Conservation (phyloP, 1,140 invertebrate species). For the Yoshiicerus persimilis region DNA sequence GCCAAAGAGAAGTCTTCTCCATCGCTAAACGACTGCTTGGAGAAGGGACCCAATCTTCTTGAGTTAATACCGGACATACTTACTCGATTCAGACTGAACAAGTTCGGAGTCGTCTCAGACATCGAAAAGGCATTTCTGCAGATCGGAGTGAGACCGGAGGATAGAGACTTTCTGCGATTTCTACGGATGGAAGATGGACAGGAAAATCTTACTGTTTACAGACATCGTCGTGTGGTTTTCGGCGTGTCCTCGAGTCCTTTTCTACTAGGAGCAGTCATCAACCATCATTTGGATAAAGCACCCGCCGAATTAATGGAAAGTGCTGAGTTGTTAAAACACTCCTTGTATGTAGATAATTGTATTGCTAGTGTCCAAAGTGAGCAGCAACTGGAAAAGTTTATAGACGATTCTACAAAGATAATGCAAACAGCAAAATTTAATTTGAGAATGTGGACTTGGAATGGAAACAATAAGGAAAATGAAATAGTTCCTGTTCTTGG, state of each 20-base stretch:
- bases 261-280: not conserved
- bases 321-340: not conserved
- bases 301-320: not conserved
- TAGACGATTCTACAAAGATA: not conserved
- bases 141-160: not conserved
- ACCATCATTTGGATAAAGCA: not conserved
- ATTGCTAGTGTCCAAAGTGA: not conserved
- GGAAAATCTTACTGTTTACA: not conserved
- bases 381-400: not conserved
- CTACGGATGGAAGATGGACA: not conserved
- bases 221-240: not conserved
- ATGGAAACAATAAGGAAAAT: not conserved
- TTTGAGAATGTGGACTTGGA: not conserved
- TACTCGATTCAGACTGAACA: not conserved
- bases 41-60: not conserved
- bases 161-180: not conserved
- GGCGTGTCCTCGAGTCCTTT: not conserved
- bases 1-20: too few relatives aligned
- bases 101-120: not conserved
- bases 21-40: too few relatives aligned
- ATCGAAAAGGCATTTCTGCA: not conserved
- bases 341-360: not conserved
- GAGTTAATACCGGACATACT: not conserved
- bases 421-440: not conserved
- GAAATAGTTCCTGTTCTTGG: not conserved